Evolutionary conservation across 2,113 vertebrate species (phyloP).

Genomic region (Colistium nudipinnis): DNA sequence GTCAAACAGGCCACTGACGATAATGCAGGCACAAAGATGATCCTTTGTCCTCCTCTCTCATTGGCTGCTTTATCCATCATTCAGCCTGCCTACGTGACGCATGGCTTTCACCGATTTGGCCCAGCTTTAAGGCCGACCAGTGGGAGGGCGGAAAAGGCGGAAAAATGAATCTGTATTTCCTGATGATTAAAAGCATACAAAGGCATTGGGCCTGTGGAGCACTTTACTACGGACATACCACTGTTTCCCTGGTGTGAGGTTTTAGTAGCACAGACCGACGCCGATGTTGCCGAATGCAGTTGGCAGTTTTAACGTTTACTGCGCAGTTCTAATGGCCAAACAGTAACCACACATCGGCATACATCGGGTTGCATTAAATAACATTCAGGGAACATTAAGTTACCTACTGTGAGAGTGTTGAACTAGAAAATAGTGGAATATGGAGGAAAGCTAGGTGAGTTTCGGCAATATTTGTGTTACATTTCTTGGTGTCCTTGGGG

Average conservation of each 20-base stretch:
- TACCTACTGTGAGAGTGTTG: neutral
- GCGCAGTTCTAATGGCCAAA: conserved; percentile 21
- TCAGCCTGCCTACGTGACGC: conserved; percentile 24
- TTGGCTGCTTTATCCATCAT: conserved; percentile 7
- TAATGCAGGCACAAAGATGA: conserved; percentile 37
- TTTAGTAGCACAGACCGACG: conserved; percentile 56
- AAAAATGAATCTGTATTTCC: conserved; percentile 38
- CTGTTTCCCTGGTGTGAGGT: conserved; percentile 47
- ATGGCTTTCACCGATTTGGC: conserved; percentile 38
- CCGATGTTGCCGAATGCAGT: conserved; percentile 51
- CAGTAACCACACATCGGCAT: conserved; percentile 21
- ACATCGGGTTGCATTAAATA: conserved; percentile 38
- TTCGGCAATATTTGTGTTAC: neutral
- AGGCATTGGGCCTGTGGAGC: conserved; percentile 64
- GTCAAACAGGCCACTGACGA: conserved; percentile 9
- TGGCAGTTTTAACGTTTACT: conserved; percentile 56
- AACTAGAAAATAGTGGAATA: conserved; percentile 16
- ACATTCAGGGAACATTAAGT: conserved; percentile 56
- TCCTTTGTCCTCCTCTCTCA: conserved; percentile 6
- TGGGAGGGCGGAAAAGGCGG: conserved; percentile 17
- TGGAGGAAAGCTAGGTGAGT: neutral
- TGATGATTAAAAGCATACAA: conserved; percentile 31
- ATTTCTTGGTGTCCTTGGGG: neutral
- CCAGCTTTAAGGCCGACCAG: conserved; percentile 7
- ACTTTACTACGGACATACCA: conserved; percentile 69